These are phyloP conservation scores for Mergus octosetaceus DNA, from an alignment of 2,797 vertebrate species.

Conservation along the genomic window DNA sequence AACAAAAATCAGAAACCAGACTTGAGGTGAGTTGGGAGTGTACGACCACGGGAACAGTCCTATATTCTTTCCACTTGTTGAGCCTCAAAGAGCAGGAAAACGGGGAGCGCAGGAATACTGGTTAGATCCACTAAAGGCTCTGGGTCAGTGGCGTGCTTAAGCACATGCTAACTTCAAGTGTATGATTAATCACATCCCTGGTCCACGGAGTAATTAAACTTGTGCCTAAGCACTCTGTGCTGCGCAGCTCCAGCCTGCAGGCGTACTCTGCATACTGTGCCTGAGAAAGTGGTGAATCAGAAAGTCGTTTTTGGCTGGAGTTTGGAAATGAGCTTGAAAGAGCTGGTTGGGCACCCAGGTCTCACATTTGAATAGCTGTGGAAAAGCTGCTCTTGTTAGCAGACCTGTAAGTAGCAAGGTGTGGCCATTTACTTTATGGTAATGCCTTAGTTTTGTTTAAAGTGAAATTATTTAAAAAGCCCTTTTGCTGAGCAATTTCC, in stretches of 20 bases:
- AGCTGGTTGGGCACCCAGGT: conserved; percentile 17
- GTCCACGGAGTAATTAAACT: conserved; percentile 38
- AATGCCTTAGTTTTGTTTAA: conserved; percentile 20
- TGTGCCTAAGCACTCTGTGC: conserved; percentile 30
- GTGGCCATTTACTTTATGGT: conserved; percentile 29
- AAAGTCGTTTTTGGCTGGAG: conserved; percentile 55
- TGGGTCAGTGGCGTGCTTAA: conserved; percentile 17
- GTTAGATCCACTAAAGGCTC: not conserved
- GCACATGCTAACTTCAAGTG: conserved; percentile 41
- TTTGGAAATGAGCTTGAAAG: conserved; percentile 29
- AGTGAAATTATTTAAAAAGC: not conserved
- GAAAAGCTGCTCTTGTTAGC: conserved; percentile 30
- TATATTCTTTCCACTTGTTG: not conserved
- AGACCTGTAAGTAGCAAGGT: not conserved
- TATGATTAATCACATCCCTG: conserved; percentile 49
- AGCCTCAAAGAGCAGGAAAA: not conserved
- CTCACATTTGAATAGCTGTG: not conserved
- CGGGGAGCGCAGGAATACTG: not conserved
- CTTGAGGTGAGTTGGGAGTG: not conserved
- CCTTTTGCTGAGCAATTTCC: not conserved
- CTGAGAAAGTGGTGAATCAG: conserved; percentile 66
- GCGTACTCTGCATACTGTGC: conserved; percentile 28
- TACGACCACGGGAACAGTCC: not conserved
- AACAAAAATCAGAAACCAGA: not conserved
- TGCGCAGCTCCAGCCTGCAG: conserved; percentile 46